Base-by-base conservation (phyloP, 2,888 invertebrate species). In the Leucophora obtusa region DNA sequence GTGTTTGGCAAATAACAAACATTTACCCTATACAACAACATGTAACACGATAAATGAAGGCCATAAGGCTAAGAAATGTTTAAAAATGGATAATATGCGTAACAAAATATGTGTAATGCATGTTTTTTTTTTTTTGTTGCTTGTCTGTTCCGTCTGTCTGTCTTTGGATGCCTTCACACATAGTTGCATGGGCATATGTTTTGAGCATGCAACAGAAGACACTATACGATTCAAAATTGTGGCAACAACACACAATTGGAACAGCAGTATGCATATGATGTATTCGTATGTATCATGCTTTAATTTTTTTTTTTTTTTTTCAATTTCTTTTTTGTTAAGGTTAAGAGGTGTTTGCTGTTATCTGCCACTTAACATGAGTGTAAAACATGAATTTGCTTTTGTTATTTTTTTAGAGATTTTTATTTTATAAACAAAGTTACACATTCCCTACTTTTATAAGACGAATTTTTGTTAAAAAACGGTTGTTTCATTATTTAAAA, bases 351-450 rank as follows among this genome's bases (percentile, higher is more conserved):
- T 81, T 81, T 81, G 77, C 77, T 81, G 81, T 81, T 81, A 81
- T 81, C 81, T 81, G 77, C 81, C 81, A 81, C 81, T 81, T 81
- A 81, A 81, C 81, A 81, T 81, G 77, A 81, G 81, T 81, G 81
- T 81, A 81, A 81, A 81, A 81, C 81, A 81, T 77, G 77, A 65
- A 77, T 81, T 81, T 81, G 77, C 77, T 77, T 77, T 77, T 74
- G 70, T 65, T 81, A 68, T 74, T 60, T 33, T 33, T 66, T 43
- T 9, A 38, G 38, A 38, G 10, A 38, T 38, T 38, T 51, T 58
- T 60, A 56, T 2, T 4, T 71, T 28, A 56, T n/a, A 33, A 28
- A 10, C 15, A 24, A 54, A 24, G 59, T 59, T 53, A 43, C 53
- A 59, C 65, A 50, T 75, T 75, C 47, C 51, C 51, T 65, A 15